These are phyloP conservation scores for Siderastrea radians DNA, from an alignment of 92 coral and sea anemone genomes.

Conservation along the genomic window DNA sequence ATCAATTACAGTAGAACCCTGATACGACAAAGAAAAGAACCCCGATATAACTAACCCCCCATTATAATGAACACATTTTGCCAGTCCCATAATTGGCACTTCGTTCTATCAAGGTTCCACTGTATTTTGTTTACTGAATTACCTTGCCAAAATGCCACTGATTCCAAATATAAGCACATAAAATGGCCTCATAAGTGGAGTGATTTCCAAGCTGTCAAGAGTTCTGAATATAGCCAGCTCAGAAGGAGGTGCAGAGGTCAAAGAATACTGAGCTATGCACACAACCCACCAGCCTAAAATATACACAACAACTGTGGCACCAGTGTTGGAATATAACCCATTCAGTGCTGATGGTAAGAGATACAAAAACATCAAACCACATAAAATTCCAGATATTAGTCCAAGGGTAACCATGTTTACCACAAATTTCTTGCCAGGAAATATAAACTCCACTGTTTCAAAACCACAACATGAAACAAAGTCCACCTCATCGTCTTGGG, in stretches of 20 bases:
- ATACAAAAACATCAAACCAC: constrained; percentile 85
- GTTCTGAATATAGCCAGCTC: constrained; percentile 92
- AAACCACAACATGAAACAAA: constrained; percentile 91
- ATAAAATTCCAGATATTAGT: constrained; percentile 69
- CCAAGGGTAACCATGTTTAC: constrained; percentile 78
- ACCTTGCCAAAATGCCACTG: constrained; percentile 83
- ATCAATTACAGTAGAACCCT: too few relatives aligned
- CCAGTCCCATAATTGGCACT: too few relatives aligned
- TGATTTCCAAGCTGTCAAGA: constrained; percentile 72
- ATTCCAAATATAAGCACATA: constrained; percentile 84
- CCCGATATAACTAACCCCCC: too few relatives aligned
- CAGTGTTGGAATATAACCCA: constrained; percentile 65
- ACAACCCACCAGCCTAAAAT: constrained; percentile 88
- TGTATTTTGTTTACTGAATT: not conserved
- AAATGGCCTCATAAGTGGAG: constrained; percentile 90
- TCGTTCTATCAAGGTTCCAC: too few relatives aligned
- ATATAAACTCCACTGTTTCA: constrained; percentile 86
- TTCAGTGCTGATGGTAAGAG: constrained; percentile 82
- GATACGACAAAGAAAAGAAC: too few relatives aligned
- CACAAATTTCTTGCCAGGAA: constrained; percentile 80
- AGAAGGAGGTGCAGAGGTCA: constrained; percentile 84
- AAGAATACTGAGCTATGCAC: constrained; percentile 88
- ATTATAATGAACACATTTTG: too few relatives aligned
- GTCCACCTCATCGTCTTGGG: constrained; percentile 94
- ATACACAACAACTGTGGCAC: constrained; percentile 71